These are phyloP conservation scores for Taxidea taxus DNA, from an alignment of 2,113 vertebrate genomes.

Conservation along the genomic window DNA sequence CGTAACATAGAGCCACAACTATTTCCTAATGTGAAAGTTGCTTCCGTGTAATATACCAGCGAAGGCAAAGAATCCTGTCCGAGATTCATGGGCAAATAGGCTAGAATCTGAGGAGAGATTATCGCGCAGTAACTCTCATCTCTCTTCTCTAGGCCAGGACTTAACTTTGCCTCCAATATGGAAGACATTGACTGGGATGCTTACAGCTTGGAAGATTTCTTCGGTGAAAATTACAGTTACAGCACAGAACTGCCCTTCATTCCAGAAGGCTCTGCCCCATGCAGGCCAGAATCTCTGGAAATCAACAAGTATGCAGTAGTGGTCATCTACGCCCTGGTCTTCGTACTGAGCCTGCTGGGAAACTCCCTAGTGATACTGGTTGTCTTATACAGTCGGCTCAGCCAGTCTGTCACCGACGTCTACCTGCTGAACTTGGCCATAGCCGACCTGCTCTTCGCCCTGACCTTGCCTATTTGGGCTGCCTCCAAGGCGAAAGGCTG, in stretches of 20 bases:
- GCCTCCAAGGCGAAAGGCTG: slow-evolving; percentile 82
- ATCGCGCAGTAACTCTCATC: not conserved
- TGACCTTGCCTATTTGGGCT: slow-evolving; percentile 89
- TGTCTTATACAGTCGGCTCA: slow-evolving; percentile 70
- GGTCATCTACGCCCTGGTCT: slow-evolving; percentile 83
- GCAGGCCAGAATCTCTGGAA: not conserved
- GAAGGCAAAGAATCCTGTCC: not conserved
- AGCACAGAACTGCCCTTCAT: not conserved
- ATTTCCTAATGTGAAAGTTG: not conserved
- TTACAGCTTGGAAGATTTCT: accelerated
- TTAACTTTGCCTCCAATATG: not conserved
- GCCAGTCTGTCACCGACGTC: slow-evolving; percentile 86
- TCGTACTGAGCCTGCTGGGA: slow-evolving; percentile 87
- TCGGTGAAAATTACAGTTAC: slow-evolving; percentile 49
- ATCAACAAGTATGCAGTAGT: slow-evolving; percentile 80
- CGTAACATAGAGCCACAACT: not conserved
- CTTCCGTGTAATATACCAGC: not conserved
- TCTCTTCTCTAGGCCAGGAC: slow-evolving; percentile 41
- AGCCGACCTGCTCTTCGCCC: slow-evolving; percentile 89
- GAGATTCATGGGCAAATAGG: not conserved
- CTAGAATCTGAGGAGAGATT: not conserved
- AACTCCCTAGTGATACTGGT: slow-evolving; percentile 89
- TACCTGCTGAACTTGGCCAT: slow-evolving; percentile 92
- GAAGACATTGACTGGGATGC: accelerated
- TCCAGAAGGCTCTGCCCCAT: slow-evolving; percentile 53